These are phyloP conservation scores for Cairina moschata DNA, from an alignment of 2,113 vertebrate genomes.

Conservation along the genomic window DNA sequence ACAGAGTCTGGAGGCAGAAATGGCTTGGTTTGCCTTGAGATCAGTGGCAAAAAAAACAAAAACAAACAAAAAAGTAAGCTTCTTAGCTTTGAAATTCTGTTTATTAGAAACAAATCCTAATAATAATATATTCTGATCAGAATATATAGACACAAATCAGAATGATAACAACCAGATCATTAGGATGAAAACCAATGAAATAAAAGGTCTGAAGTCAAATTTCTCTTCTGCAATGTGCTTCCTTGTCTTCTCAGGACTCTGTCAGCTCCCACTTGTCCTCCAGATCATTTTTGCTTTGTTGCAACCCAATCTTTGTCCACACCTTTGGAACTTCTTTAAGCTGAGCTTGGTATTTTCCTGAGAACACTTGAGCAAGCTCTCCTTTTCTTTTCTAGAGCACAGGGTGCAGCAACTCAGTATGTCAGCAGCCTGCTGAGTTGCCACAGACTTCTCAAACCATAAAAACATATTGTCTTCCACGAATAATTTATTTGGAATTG, in stretches of 20 bases:
- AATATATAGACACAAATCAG: background rate
- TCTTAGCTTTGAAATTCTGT: background rate
- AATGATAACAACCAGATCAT: background rate
- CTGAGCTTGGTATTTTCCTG: background rate
- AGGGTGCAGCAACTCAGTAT: background rate
- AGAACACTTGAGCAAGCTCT: background rate
- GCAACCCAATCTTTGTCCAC: accelerated
- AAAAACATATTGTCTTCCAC: background rate
- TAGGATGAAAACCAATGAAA: background rate
- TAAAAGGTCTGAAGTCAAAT: background rate
- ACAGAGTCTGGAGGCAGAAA: background rate
- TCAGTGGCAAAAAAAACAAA: background rate
- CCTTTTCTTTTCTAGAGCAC: background rate
- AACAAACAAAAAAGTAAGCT: background rate
- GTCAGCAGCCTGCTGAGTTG: background rate
- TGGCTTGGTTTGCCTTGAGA: background rate
- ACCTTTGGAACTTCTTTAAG: background rate
- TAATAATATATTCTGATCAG: background rate
- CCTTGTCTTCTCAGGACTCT: background rate
- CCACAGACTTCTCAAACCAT: background rate
- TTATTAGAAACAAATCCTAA: background rate
- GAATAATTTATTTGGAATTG: background rate
- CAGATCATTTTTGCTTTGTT: background rate
- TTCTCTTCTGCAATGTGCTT: background rate
- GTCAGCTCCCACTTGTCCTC: background rate